Evolutionary conservation across 2,113 vertebrate genomes (phyloP).

Genomic region (Ancistrus triradiatus): DNA sequence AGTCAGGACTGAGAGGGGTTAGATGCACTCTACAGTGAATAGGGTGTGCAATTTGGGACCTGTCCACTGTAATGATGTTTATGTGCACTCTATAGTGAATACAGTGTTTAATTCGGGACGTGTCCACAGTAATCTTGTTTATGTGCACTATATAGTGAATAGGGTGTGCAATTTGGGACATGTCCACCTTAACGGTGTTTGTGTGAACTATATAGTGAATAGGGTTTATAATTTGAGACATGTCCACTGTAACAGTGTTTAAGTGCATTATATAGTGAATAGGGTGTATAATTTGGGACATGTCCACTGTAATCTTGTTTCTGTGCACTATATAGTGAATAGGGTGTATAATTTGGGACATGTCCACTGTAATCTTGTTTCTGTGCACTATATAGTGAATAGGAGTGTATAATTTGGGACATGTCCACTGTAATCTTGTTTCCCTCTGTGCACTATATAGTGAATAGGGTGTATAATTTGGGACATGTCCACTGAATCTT

Average conservation of each 20-base stretch:
- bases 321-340: constrained; percentile 5
- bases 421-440: neutral
- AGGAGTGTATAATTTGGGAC: neutral
- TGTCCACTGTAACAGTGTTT: neutral
- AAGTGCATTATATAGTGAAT: constrained; percentile 5
- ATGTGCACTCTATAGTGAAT: too few relatives aligned
- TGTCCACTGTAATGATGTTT: too few relatives aligned
- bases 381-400: neutral
- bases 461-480: neutral
- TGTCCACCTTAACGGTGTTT: too few relatives aligned
- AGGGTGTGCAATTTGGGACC: too few relatives aligned
- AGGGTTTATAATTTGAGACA: neutral
- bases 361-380: neutral
- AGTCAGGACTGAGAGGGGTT: neutral
- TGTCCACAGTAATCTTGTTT: too few relatives aligned
- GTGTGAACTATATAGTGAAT: too few relatives aligned
- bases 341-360: constrained; percentile 37
- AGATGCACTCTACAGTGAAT: neutral
- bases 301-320: neutral
- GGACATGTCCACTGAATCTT: constrained; percentile 4
- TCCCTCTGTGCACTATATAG: too few relatives aligned
- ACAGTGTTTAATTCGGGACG: too few relatives aligned
- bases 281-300: constrained; percentile 13
- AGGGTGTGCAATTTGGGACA: neutral
- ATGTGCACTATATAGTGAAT: too few relatives aligned